Percentiles rank a stretch among this genome's conserved stretches.
Conservation (phyloP, 2,113 vertebrate genomes). For the Mus musculus region DNA sequence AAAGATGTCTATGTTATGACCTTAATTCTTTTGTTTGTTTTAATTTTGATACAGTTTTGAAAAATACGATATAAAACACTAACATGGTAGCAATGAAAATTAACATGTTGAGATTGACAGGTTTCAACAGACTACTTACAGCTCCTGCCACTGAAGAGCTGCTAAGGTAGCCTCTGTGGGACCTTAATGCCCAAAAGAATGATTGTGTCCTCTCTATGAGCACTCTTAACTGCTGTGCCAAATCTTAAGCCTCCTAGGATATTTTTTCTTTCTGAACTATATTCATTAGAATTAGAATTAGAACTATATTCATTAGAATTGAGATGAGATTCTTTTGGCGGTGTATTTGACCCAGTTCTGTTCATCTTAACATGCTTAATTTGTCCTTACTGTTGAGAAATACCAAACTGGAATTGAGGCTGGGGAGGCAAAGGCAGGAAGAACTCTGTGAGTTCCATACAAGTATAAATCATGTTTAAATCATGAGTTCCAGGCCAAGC, state of each 20-base stretch:
- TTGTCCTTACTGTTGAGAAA: neutral
- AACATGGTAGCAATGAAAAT: neutral
- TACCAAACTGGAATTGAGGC: neutral
- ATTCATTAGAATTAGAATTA: no score
- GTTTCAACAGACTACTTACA: neutral
- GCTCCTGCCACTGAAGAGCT: neutral
- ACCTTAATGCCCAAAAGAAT: neutral
- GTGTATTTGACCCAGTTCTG: neutral
- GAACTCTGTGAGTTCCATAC: no score
- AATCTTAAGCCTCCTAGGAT: neutral
- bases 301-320: neutral
- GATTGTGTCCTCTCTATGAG: no score
- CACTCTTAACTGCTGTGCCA: neutral
- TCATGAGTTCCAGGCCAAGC: no score
- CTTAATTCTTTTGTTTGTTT: neutral
- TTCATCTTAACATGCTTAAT: neutral
- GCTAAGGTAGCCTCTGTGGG: neutral
- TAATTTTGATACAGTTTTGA: neutral
- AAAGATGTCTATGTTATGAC: neutral
- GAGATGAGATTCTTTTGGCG: neutral
- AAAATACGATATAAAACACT: neutral
- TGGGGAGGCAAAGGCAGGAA: no score
- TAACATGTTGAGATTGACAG: neutral
- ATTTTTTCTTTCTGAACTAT: neutral
- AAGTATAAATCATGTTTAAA: no score